phyloP scores from a whole-genome alignment of 2,797 vertebrate species.

The Coregonus suidteri region DNA sequence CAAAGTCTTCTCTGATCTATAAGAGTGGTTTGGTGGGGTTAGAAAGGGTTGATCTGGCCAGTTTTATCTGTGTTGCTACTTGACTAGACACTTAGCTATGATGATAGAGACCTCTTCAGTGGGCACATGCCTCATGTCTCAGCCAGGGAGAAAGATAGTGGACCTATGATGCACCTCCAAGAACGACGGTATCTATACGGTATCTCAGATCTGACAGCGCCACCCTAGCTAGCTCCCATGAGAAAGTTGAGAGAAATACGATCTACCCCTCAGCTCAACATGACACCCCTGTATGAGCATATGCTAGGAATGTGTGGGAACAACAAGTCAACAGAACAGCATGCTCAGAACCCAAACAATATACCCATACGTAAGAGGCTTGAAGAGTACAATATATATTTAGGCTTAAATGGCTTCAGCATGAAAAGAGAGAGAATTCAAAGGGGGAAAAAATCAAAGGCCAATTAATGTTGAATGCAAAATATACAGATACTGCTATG shows the following conservation, averaged over 20 bases:
- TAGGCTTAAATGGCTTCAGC: neutral
- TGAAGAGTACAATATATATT: neutral
- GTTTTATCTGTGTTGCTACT: neutral
- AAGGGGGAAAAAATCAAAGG: neutral
- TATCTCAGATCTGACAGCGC: slow-evolving; percentile 12
- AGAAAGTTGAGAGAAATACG: slow-evolving; percentile 51
- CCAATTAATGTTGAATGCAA: neutral
- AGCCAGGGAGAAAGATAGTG: neutral
- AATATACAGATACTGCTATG: too few relatives aligned
- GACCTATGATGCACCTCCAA: neutral
- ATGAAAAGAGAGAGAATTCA: neutral
- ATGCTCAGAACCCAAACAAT: slow-evolving; percentile 24
- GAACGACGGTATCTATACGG: neutral
- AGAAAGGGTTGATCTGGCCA: neutral
- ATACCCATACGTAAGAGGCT: neutral
- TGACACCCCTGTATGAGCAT: slow-evolving; percentile 20
- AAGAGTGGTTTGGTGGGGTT: too few relatives aligned
- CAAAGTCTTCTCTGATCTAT: neutral
- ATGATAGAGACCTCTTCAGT: neutral
- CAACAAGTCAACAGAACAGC: slow-evolving; percentile 27
- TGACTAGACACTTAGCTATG: neutral
- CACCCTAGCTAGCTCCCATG: slow-evolving; percentile 35
- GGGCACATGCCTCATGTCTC: neutral
- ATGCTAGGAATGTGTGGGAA: slow-evolving; percentile 64
- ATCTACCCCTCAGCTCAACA: slow-evolving; percentile 49